Base-by-base conservation (phyloP, 1,140 invertebrate species). In the Melanaphis sacchari region DNA sequence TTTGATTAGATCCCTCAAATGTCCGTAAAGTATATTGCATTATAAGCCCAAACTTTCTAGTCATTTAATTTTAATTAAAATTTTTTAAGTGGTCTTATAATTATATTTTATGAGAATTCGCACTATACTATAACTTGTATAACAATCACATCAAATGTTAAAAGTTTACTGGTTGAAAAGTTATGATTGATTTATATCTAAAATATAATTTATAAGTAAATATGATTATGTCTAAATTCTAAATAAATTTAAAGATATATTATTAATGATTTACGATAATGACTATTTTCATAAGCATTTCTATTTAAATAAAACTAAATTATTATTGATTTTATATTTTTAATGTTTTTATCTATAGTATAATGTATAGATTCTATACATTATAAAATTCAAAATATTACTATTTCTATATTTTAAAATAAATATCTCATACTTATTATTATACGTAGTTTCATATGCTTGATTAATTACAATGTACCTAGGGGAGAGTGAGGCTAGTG, bases 1-100 rank as follows among this genome's bases (percentile, higher is more conserved):
- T 88, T 88, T 88, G 85, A 88, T 88, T 88, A 88, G 41, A 49
- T 46, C 85, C 85, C 18, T 88, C 43, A 88, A 88, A 88, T 88
- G 22, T 49, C 21, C 43, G 43, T 36, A 11, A 88, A 88, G 85
- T 88, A 88, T n/a, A 88, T 88, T 87, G 9, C 43, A 49, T 49
- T 49, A 88, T 88, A 88, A 88, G 46, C 24, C 85, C 85, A 49
- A 49, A 49, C 84, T 88, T 88, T 88, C 31, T 49, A 49, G 5
- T 36, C 43, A 49, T 88, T 88, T 36, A 88, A 88, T 88, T 88
- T 88, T 49, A 49, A 88, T 88, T 88, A 88, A 49, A 41, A 88
- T 49, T 36, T 49, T 49, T 88, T 49, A 36, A 88, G 43, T 49
- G 43, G 24, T 31, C 21, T 88, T 49, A 46, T 43, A 46, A 88